These are phyloP conservation scores for Empidonax traillii DNA, from an alignment of 2,113 vertebrate genomes.

Conservation along the genomic window DNA sequence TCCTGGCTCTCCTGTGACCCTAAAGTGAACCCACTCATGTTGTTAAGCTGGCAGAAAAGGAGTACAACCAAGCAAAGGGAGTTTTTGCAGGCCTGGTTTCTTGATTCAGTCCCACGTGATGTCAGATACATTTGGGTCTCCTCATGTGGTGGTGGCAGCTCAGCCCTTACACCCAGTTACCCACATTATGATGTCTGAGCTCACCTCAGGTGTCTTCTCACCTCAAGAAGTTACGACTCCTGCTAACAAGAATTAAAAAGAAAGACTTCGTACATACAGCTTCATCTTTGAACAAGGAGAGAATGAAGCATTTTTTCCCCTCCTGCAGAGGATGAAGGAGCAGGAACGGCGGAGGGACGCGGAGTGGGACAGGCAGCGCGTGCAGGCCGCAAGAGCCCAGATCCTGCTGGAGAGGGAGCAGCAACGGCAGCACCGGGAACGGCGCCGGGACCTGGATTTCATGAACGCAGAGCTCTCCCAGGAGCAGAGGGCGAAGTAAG, in stretches of 20 bases:
- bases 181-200: not conserved
- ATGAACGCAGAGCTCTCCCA: constrained; percentile 76
- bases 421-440: constrained; percentile 49
- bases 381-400: constrained; percentile 53
- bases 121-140: not conserved
- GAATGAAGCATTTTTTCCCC: not conserved
- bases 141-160: not conserved
- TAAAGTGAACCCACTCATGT: not conserved
- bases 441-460: constrained; percentile 74
- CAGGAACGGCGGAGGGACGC: constrained; percentile 67
- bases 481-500: constrained; percentile 77
- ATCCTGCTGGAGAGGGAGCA: constrained; percentile 77
- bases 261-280: not conserved
- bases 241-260: not conserved
- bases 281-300: not conserved
- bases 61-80: not conserved
- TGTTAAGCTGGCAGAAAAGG: not conserved
- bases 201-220: too few relatives aligned
- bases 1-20: not conserved
- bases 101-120: not conserved
- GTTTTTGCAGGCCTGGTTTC: not conserved
- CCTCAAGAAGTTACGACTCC: not conserved
- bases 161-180: not conserved
- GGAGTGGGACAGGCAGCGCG: constrained; percentile 55
- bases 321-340: constrained; percentile 69